Evolutionary conservation across 2,888 invertebrate species (phyloP), one percentile per base, ranked within the genome.

Genomic region (Cylindroiulus punctatus): DNA sequence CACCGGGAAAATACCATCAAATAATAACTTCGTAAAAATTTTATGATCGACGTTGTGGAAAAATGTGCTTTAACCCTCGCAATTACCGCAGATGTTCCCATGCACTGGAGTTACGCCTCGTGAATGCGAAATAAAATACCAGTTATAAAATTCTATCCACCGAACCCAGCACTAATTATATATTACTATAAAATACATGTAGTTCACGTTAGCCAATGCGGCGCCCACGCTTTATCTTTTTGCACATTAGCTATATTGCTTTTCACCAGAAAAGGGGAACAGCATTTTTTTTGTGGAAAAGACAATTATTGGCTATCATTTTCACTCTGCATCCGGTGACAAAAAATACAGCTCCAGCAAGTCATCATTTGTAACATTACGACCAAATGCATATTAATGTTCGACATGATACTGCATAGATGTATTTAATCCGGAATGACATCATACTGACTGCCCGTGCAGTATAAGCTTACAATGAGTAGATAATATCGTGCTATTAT

Each of bases 111-210:
- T 76, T 76, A 76, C 14, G 76, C 76, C 30, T 76, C 30, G 22
- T 76, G 76, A 76, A 76, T 76, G 26, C 76, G 30, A 76, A 76
- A 76, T 30, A 30, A 76, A 76, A 76, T 30, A 76, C 76, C 76
- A 26, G 76, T 30, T 30, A 30, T 76, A 22, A 30, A 30, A 26
- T 76, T 14, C 14, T 30, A 76, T 12, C 26, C 76, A 30, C 12
- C 10, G 76, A 76, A 30, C 76, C 22, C 30, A 14, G 7, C 76
- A 76, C 76, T 76, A 76, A 76, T 76, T 76, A 76, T 30, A 76
- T 12, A 76, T 30, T 76, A 76, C 10, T 30, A 14, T 7, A 30
- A 30, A 76, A 22, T 30, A n/a, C n/a, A n/a, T n/a, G n/a, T n/a
- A 30, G 30, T 76, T 26, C 10, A 30, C 22, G 26, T 76, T 76